Conservation (phyloP, 2,888 invertebrate species). For the Geophilus truncorum region DNA sequence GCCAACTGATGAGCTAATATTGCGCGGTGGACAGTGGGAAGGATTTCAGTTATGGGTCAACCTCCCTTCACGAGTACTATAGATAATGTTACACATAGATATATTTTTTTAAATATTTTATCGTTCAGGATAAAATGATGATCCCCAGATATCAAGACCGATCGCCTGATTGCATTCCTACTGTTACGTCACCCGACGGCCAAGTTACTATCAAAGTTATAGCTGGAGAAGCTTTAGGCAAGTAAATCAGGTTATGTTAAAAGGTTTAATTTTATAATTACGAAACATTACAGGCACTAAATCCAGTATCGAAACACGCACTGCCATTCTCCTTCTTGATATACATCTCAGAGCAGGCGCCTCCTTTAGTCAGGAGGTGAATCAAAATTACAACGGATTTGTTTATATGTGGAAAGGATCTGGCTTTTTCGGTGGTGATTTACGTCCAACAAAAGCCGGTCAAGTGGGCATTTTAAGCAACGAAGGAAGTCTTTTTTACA, state of each 20-base stretch:
- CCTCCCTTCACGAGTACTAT: slow-evolving; percentile 43
- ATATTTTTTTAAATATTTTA: no score
- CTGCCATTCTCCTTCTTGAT: slow-evolving; percentile 42
- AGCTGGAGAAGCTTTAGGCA: slow-evolving; percentile 42
- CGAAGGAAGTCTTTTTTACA: slow-evolving; percentile 38
- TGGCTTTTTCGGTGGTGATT: slow-evolving; percentile 40
- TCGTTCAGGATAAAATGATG: slow-evolving; percentile 41
- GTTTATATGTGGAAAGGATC: slow-evolving; percentile 43
- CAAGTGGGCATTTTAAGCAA: slow-evolving; percentile 40
- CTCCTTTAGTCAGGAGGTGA: slow-evolving; percentile 40
- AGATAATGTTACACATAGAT: no score
- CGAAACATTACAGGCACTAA: slow-evolving; percentile 38
- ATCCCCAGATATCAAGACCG: slow-evolving; percentile 42
- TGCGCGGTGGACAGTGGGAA: slow-evolving; percentile 41
- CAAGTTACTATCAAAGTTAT: slow-evolving; percentile 42
- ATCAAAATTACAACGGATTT: slow-evolving; percentile 40
- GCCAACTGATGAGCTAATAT: slow-evolving; percentile 41
- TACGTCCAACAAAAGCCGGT: slow-evolving; percentile 39
- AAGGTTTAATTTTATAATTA: neutral
- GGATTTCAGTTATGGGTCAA: slow-evolving; percentile 45
- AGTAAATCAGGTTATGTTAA: neutral
- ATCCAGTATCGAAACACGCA: slow-evolving; percentile 41
- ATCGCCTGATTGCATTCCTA: slow-evolving; percentile 42
- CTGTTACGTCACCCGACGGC: slow-evolving; percentile 39
- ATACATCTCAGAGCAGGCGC: slow-evolving; percentile 40